These are phyloP conservation scores for Atta texana DNA, from an alignment of 1,140 invertebrate species.

Conservation along the genomic window DNA sequence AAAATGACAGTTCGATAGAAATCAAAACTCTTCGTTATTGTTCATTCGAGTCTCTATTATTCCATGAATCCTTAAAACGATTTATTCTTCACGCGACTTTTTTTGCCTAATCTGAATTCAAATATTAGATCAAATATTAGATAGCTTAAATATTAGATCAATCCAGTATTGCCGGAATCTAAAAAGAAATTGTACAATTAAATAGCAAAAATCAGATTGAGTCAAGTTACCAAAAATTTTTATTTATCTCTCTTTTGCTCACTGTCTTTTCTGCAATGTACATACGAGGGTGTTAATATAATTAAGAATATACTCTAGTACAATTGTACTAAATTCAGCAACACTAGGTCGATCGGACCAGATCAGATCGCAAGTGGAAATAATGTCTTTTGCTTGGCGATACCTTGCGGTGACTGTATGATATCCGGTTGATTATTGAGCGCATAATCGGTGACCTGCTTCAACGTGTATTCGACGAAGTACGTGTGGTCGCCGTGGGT, in stretches of 20 bases:
- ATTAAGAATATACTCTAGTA: too few species aligned
- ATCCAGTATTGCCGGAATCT: too few species aligned
- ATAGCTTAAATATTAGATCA: background rate
- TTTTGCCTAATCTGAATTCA: background rate
- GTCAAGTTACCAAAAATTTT: too few species aligned
- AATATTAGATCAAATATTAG: background rate
- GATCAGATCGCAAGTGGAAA: background rate
- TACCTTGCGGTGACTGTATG: constrained; percentile 87
- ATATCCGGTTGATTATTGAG: constrained; percentile 87
- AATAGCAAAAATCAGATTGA: too few species aligned
- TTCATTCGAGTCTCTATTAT: background rate
- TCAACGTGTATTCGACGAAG: constrained; percentile 86
- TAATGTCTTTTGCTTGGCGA: too few species aligned
- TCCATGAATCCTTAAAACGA: background rate
- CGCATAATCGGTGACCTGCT: constrained; percentile 85
- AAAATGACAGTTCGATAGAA: background rate
- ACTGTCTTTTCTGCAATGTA: too few species aligned
- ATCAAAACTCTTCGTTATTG: background rate
- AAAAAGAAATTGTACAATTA: too few species aligned
- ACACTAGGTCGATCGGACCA: too few species aligned
- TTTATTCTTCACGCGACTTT: background rate
- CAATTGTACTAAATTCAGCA: too few species aligned
- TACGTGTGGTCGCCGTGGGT: constrained; percentile 87
- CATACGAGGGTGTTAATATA: too few species aligned
- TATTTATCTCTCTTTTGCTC: too few species aligned